Percentiles rank a stretch among this genome's conserved stretches.
Evolutionary conservation across 2,797 vertebrate genomes (phyloP).

Genomic region (Cuculus canorus): DNA sequence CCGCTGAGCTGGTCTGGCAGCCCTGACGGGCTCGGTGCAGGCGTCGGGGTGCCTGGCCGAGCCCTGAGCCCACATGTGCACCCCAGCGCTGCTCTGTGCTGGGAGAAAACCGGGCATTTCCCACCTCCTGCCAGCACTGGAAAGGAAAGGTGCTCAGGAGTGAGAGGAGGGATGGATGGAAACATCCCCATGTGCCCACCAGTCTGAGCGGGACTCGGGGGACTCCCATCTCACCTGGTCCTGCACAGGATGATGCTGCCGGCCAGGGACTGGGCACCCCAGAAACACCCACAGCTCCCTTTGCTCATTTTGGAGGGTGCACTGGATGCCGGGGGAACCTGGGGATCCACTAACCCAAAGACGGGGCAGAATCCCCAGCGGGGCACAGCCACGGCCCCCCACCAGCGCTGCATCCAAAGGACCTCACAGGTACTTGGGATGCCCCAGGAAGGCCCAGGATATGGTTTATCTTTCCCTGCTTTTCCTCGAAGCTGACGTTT

Average conservation of each 20-base stretch:
- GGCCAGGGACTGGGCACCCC: background rate
- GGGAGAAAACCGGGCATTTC: background rate
- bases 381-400: background rate
- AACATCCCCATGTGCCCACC: background rate
- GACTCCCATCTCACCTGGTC: background rate
- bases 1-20: background rate
- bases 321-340: background rate
- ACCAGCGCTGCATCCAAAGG: background rate
- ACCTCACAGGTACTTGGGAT: background rate
- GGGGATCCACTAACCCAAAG: background rate
- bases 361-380: accelerated
- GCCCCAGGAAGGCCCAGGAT: background rate
- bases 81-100: background rate
- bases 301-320: background rate
- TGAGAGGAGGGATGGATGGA: background rate
- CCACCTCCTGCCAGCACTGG: background rate
- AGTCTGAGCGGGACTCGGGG: accelerated
- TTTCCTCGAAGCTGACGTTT: background rate
- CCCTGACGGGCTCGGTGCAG: background rate
- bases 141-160: background rate
- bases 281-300: background rate
- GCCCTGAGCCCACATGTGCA: background rate
- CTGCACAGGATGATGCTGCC: background rate
- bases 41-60: accelerated
- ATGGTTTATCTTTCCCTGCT: background rate